phyloP scores from a whole-genome alignment of 2,797 vertebrate species.

The Sebastes jordani region DNA sequence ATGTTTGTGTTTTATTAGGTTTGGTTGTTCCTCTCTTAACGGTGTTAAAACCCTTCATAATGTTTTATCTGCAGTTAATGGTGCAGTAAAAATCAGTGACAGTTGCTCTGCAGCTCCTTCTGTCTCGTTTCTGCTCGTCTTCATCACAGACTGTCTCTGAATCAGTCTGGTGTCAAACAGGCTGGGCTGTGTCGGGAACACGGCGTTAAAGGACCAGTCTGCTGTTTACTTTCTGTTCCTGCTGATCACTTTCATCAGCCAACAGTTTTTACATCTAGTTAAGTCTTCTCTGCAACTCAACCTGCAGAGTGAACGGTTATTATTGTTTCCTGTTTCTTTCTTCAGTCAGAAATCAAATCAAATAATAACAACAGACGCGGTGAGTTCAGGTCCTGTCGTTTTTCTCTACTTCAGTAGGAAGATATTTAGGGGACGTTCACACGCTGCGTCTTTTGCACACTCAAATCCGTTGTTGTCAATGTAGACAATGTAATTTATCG shows the following conservation, averaged over 20 bases:
- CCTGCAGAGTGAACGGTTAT: not conserved
- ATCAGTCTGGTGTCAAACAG: constrained; percentile 21
- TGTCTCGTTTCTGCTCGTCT: not conserved
- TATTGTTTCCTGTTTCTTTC: not conserved
- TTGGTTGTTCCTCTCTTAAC: not conserved
- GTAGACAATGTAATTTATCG: no score
- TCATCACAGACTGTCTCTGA: constrained; percentile 11
- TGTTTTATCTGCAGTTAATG: not conserved
- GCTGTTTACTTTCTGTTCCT: not conserved
- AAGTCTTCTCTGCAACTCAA: not conserved
- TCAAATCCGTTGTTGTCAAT: no score
- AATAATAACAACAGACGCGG: not conserved
- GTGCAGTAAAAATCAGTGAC: not conserved
- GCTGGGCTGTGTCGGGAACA: constrained; percentile 23
- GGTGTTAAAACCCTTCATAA: not conserved
- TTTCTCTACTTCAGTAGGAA: not conserved
- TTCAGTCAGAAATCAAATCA: rapidly evolving
- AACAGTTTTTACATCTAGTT: not conserved
- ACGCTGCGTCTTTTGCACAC: no score
- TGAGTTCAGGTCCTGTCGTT: not conserved
- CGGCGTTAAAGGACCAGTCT: not conserved
- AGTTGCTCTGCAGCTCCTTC: constrained; percentile 6
- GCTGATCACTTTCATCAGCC: not conserved
- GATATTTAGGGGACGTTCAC: no score
- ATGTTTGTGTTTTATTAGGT: not conserved